These are phyloP conservation scores for Trichogramma pretiosum DNA, from an alignment of 1,140 invertebrate genomes.

Conservation along the genomic window DNA sequence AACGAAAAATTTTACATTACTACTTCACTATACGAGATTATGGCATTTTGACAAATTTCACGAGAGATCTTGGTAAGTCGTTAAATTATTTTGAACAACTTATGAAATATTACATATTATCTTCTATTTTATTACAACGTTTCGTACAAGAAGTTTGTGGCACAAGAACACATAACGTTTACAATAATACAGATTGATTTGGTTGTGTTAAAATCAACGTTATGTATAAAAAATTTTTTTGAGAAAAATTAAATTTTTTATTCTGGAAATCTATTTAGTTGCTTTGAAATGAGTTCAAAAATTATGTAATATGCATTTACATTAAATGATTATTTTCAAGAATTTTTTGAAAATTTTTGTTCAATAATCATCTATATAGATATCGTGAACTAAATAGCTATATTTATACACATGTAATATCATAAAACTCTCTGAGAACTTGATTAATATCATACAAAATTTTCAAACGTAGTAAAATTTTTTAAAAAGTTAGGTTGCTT, in stretches of 20 bases:
- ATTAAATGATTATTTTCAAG: too few species aligned
- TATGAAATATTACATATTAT: slow-evolving; percentile 25
- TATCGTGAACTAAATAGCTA: neutral
- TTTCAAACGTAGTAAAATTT: slow-evolving; percentile 12
- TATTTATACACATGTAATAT: slow-evolving; percentile 11
- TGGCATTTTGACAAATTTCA: slow-evolving; percentile 17
- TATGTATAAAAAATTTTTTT: slow-evolving; percentile 10
- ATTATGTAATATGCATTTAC: slow-evolving; percentile 2
- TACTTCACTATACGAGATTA: slow-evolving; percentile 10
- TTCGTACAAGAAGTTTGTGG: slow-evolving; percentile 25
- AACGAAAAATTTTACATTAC: slow-evolving; percentile 13
- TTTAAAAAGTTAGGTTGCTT: slow-evolving; percentile 17
- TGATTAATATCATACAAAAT: neutral
- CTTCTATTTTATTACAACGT: slow-evolving; percentile 24
- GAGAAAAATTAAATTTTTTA: neutral
- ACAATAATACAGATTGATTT: slow-evolving; percentile 16
- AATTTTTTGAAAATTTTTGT: too few species aligned
- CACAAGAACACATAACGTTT: too few species aligned
- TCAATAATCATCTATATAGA: too few species aligned
- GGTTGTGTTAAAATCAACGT: slow-evolving; percentile 16
- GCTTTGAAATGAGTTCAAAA: neutral
- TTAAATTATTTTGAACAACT: slow-evolving; percentile 14
- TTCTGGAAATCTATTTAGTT: too few species aligned
- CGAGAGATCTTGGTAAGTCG: slow-evolving; percentile 13
- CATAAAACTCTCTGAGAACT: slow-evolving; percentile 2